phyloP scores from a whole-genome alignment of 1,140 invertebrate species.

The Camponotus vicinus region DNA sequence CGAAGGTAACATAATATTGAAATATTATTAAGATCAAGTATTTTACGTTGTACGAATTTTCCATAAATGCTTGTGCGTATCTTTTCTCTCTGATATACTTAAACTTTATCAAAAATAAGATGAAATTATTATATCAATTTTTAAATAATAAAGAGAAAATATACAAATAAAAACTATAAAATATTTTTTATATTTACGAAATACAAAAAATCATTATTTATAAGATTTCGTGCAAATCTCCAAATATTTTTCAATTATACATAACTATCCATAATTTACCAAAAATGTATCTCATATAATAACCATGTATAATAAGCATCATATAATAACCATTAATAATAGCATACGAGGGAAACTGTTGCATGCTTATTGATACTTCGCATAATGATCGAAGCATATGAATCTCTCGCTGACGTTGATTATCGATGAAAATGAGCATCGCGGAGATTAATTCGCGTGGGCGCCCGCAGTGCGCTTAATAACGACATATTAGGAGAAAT shows the following conservation, averaged over 20 bases:
- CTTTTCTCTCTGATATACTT: neutral
- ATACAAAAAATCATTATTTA: neutral
- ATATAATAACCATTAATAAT: neutral
- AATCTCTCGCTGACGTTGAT: constrained; percentile 4
- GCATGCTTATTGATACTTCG: constrained; percentile 45
- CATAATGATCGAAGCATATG: constrained; percentile 9
- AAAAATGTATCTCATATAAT: constrained; percentile 11
- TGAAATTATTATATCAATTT: neutral
- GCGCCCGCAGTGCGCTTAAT: constrained; percentile 3
- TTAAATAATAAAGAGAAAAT: neutral
- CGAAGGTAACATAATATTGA: constrained; percentile 28
- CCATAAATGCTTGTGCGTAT: neutral
- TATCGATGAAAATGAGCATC: constrained; percentile 34
- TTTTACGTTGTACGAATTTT: constrained; percentile 6
- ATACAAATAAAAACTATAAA: neutral
- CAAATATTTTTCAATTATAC: constrained; percentile 6
- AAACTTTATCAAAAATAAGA: neutral
- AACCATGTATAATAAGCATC: no score
- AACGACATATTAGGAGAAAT: constrained; percentile 51
- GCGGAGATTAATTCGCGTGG: constrained; percentile 23
- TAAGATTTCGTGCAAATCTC: neutral
- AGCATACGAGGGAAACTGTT: constrained; percentile 32
- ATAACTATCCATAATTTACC: neutral
- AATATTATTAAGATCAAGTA: no score
- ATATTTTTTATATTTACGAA: neutral